Evolutionary conservation across 2,888 invertebrate species (phyloP).

Genomic region (Pollenia angustigena): DNA sequence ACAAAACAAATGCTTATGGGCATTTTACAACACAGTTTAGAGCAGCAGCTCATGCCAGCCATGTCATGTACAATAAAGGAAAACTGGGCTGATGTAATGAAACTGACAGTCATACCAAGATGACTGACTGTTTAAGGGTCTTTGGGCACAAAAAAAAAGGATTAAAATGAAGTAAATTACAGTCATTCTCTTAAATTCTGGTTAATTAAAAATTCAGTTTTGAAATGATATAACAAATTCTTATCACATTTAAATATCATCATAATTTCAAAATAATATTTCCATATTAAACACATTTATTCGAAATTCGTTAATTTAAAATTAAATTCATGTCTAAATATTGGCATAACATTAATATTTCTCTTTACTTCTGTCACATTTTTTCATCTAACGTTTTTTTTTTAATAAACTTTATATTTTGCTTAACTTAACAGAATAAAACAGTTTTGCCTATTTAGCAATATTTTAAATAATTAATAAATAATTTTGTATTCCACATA

Average conservation of each 20-base stretch:
- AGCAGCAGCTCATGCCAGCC: slow-evolving; percentile 14
- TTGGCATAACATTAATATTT: slow-evolving; percentile 14
- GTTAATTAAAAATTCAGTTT: no score
- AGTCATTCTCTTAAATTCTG: no score
- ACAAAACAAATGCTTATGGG: slow-evolving; percentile 35
- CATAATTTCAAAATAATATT: neutral
- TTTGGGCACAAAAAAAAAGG: slow-evolving; percentile 19
- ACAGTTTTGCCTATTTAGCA: slow-evolving; percentile 31
- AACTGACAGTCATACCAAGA: slow-evolving; percentile 22
- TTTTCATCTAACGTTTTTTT: neutral
- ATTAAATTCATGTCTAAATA: neutral
- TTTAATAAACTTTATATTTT: slow-evolving; percentile 9
- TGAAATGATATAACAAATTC: no score
- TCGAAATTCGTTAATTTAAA: neutral
- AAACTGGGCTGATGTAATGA: slow-evolving; percentile 20
- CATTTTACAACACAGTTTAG: slow-evolving; percentile 31
- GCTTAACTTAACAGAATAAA: slow-evolving; percentile 10
- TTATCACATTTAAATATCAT: no score
- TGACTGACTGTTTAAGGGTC: slow-evolving; percentile 7
- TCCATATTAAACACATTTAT: slow-evolving; percentile 1
- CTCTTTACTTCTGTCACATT: neutral
- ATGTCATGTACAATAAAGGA: slow-evolving; percentile 11
- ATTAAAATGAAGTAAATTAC: neutral
- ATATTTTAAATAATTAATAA: slow-evolving; percentile 56
- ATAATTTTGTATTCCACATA: slow-evolving; percentile 46